These are phyloP conservation scores for Epiperipatus broadwayi DNA, from an alignment of 2,888 invertebrate genomes.

Conservation along the genomic window DNA sequence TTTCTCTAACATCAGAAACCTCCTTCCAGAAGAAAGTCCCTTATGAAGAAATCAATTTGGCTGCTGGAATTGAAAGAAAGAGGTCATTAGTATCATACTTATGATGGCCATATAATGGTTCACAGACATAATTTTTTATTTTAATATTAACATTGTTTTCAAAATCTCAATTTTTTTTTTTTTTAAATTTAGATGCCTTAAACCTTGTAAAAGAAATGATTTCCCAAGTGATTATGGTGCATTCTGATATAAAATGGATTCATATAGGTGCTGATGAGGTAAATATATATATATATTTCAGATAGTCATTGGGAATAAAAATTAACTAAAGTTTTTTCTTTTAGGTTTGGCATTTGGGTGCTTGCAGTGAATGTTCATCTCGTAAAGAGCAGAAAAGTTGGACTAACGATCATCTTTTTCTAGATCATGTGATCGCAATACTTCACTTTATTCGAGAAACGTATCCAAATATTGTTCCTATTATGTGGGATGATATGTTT, in stretches of 20 bases:
- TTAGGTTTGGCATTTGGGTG: conserved; percentile 29
- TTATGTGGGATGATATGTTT: conserved; percentile 34
- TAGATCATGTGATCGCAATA: conserved; percentile 23
- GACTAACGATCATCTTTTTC: conserved; percentile 24
- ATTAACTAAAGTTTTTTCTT: conserved; percentile 5
- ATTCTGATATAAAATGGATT: conserved; percentile 25
- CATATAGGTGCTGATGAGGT: conserved; percentile 35
- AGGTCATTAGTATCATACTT: no score
- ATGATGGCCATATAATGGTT: no score
- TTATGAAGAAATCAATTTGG: no score
- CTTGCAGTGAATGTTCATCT: conserved; percentile 24
- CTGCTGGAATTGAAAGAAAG: no score
- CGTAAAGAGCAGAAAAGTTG: conserved; percentile 22
- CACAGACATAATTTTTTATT: no score
- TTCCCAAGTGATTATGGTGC: conserved; percentile 29
- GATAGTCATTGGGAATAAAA: neutral
- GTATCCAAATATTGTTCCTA: conserved; percentile 23
- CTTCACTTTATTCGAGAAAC: conserved; percentile 21
- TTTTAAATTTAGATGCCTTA: conserved; percentile 27
- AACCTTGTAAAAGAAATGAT: conserved; percentile 28
- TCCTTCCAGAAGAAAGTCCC: no score
- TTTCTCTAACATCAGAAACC: no score
- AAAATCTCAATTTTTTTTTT: no score
- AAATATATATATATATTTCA: no score
- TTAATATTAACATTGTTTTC: no score